These are phyloP conservation scores for Synanthedon formicaeformis DNA, from an alignment of 2,888 invertebrate species.

Conservation along the genomic window DNA sequence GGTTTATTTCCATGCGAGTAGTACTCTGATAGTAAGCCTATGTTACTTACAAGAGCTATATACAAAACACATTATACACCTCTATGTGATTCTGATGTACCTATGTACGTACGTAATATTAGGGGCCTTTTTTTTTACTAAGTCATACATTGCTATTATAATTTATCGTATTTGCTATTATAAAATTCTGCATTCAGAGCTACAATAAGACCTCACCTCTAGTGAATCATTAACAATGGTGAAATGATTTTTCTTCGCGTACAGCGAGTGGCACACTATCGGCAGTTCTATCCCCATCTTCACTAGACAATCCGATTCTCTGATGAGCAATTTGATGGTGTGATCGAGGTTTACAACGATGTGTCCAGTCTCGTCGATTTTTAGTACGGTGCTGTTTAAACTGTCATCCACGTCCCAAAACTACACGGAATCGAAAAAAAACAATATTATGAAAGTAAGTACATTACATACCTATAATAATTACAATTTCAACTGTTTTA, in stretches of 20 bases:
- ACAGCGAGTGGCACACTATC: constrained; percentile 82
- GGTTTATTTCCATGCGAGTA: too few relatives aligned
- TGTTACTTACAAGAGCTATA: too few relatives aligned
- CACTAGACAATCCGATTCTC: constrained; percentile 87
- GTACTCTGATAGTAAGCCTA: too few relatives aligned
- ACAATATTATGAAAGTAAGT: not conserved
- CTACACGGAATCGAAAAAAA: constrained; percentile 29
- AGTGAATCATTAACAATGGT: constrained; percentile 80
- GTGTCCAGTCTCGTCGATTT: constrained; percentile 74
- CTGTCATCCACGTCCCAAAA: constrained; percentile 76
- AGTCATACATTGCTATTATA: too few relatives aligned
- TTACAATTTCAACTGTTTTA: too few relatives aligned
- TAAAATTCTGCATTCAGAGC: too few relatives aligned
- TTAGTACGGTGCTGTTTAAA: constrained; percentile 72
- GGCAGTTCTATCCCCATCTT: constrained; percentile 87
- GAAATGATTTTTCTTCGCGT: constrained; percentile 83
- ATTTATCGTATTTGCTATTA: too few relatives aligned
- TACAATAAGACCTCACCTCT: constrained; percentile 57
- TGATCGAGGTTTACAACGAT: constrained; percentile 83
- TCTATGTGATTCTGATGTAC: too few relatives aligned
- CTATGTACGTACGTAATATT: too few relatives aligned
- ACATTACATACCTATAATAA: not conserved
- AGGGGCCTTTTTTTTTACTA: too few relatives aligned
- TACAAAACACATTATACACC: too few relatives aligned
- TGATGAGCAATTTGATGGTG: constrained; percentile 79